Evolutionary conservation across 2,888 invertebrate species (phyloP).

Genomic region (Nipponacmea schrenckii): DNA sequence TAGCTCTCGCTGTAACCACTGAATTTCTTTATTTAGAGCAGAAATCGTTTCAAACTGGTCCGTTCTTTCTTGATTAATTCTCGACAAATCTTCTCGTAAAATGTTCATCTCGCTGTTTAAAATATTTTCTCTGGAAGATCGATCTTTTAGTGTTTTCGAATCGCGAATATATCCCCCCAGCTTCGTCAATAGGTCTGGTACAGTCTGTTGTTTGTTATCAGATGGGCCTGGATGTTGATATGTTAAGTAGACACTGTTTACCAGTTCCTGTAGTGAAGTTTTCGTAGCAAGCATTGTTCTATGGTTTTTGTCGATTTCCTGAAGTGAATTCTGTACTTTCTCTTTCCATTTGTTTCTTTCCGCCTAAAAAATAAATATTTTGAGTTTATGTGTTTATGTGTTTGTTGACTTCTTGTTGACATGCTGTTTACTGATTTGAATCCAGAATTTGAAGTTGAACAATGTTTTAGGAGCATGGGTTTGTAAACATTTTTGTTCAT

Average conservation of each 20-base stretch:
- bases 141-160: neutral
- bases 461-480: too few relatives aligned
- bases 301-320: slow-evolving; percentile 52
- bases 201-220: neutral
- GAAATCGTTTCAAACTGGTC: neutral
- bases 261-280: slow-evolving; percentile 41
- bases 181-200: neutral
- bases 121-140: neutral
- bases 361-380: slow-evolving; percentile 35
- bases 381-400: too few relatives aligned
- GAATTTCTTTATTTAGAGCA: slow-evolving; percentile 34
- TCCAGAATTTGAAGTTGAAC: too few relatives aligned
- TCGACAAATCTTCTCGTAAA: neutral
- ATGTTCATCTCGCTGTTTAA: neutral
- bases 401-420: neutral
- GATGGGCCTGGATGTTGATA: neutral
- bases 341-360: slow-evolving; percentile 56
- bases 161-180: neutral
- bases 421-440: neutral
- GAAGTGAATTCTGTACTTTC: slow-evolving; percentile 42
- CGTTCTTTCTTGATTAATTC: neutral
- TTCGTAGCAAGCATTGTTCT: slow-evolving; percentile 39
- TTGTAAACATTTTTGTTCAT: too few relatives aligned
- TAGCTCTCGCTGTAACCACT: slow-evolving; percentile 43
- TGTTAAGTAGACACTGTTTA: slow-evolving; percentile 19